Evolutionary conservation across 2,797 vertebrate genomes (phyloP).

Genomic region (Takifugu rubripes): DNA sequence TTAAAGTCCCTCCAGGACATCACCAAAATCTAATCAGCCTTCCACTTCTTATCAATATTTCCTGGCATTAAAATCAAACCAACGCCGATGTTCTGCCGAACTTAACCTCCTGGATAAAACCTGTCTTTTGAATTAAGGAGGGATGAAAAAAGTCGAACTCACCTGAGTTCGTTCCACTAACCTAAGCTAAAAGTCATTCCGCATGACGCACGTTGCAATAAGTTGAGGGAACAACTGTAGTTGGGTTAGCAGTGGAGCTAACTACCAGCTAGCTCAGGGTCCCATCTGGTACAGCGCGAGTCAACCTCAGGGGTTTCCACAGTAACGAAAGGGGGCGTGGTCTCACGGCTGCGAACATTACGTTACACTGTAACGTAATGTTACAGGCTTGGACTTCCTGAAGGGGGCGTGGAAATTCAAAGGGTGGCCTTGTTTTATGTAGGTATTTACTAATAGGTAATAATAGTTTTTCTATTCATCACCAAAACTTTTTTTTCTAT

Average conservation of each 20-base stretch:
- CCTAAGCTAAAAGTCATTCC: not conserved
- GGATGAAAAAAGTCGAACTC: constrained; percentile 8
- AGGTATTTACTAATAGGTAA: too few species aligned
- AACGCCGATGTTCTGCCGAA: too few species aligned
- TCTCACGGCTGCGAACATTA: not conserved
- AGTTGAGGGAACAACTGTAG: not conserved
- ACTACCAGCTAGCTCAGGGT: constrained; percentile 31
- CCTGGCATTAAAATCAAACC: too few species aligned
- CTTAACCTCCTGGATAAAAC: too few species aligned
- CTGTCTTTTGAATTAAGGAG: not conserved
- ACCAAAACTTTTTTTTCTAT: too few species aligned
- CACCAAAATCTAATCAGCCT: too few species aligned
- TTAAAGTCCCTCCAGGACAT: too few species aligned
- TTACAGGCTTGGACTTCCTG: not conserved
- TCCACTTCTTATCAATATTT: too few species aligned
- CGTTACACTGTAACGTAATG: constrained; percentile 6
- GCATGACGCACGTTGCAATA: not conserved
- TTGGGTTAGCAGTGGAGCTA: constrained; percentile 29
- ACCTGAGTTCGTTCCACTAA: constrained; percentile 21
- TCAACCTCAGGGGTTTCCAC: constrained; percentile 63
- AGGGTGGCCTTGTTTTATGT: too few species aligned
- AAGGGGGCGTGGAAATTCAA: not conserved
- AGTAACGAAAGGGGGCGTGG: constrained; percentile 59
- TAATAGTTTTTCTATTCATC: too few species aligned
- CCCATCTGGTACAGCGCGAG: constrained; percentile 34